Evolutionary conservation across 2,113 vertebrate species (phyloP), one percentile per base, ranked within the genome.

Genomic region (Haplotaxodon microlepis): DNA sequence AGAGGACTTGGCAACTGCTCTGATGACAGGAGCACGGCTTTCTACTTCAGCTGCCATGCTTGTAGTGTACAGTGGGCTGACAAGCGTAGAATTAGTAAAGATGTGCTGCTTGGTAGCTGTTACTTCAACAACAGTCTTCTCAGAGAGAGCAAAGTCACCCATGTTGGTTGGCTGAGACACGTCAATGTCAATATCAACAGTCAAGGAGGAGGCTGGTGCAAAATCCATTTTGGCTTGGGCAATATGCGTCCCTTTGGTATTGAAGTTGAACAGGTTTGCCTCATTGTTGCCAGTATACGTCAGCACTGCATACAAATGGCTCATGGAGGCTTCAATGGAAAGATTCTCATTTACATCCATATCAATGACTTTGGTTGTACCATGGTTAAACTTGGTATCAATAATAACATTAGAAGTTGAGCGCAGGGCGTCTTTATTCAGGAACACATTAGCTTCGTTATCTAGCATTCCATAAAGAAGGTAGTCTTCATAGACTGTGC

Each of bases 41-140:
- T 95, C 96, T 76, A 97, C 61, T 66, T 95, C 96, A 84, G 93
- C 61, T 69, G 53, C 93, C 96, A 97, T 95, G 50, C 94, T 96
- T 85, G 92, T 94, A 82, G 95, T 98, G 92, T 98, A 99, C 34
- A 98, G 24, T 27, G 98, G 98, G 11, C 97, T 98, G 12, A 84
- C 83, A 85, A 98, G 89, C 88, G 95, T 96, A 47, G 95, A 90
- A 78, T 71, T 96, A 88, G 94, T 91, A 50, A 94, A 95, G 73
- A 97, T 88, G 85, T 97, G 98, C 94, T 98, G 97, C 50, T 94
- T 96, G 61, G 90, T 84, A 54, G 90, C 66, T 84, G 88, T 96
- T 71, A 97, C 79, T 69, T 96, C 97, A 84, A 97, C 88, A 80
- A 81, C 14, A 53, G 96, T 54, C 86, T 94, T 95, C 51, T 98